Evolutionary conservation across 2,113 vertebrate genomes (phyloP), one percentile per base, ranked within the genome.

Genomic region (Pachycephala philippinensis): DNA sequence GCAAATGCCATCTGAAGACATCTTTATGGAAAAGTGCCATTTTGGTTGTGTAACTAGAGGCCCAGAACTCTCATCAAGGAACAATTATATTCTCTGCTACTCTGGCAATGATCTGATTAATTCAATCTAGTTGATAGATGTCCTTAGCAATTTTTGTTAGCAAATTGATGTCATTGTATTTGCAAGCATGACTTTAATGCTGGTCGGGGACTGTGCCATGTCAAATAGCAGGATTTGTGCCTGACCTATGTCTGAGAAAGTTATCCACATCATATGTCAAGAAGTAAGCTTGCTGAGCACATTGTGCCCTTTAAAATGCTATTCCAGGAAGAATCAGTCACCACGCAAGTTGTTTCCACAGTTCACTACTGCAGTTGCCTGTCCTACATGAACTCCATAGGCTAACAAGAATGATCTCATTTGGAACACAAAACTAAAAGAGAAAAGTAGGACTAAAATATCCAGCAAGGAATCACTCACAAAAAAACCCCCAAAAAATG

Each of bases 321-420:
- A 61, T 87, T 96, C 69, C 47, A 82, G 76, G 82, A 92, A 87
- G 56, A 91, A 85, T 37, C 80, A 84, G 78, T 59, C 83, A 87
- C 74, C 47, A 49, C 10, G 3, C 26, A 61, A 63, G 35, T 72
- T 76, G 42, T 47, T 92, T 60, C 71, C 60, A 63, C 78, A 60
- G 64, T 42, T 89, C 80, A 61, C 56, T 39, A 14, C 35, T 24
- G 85, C 47, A 86, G 30, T 24, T 76, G 45, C 53, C 74, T 64
- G 45, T 89, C 87, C 72, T 84, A 52, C n/a, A 33, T 65, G n/a
- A 89, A 56, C 63, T 92, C 70, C 31, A 77, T 27, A 74, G 70
- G 64, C 54, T 82, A 74, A 77, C 28, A 75, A 60, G 39, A 94
- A 92, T 63, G n/a, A 88, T 49, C 64, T 90, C 57, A 74, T 90